Base-by-base conservation (phyloP, 2,888 invertebrate species). In the Acrocera orbiculus region DNA sequence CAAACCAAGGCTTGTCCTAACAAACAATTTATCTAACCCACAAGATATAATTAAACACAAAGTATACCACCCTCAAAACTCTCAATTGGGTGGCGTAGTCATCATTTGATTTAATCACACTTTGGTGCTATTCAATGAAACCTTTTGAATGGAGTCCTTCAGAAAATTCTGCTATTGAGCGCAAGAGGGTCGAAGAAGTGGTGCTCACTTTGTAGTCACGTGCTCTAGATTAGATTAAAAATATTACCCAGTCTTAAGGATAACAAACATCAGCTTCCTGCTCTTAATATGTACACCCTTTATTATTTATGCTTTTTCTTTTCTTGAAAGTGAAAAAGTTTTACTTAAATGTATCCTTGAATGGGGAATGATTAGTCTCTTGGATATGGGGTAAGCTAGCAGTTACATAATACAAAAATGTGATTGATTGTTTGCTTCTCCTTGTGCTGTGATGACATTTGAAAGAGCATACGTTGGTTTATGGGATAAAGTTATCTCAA, bases 201-300 rank as follows among this genome's bases (percentile, higher is more conserved):
- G 26, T 36, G 36, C 37, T 40, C 38, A 36, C 36, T 36, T 43
- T 55, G 54, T 45, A 54, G 56, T 56, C 56, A 57, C 56, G 56
- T 57, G 56, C 35, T 43, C 33, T 26, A 43, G 42, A 44, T 43
- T 42, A 42, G 40, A 42, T 33, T 33, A 33, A 27, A 20, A 33
- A 15, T 13, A 33, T 13, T 20, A 27, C 27, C 20, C 27, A 27
- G 22, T 24, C 23, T 30, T 22, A 24, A 35, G 30, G 20, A 32
- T 34, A 29, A 34, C 36, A 36, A 35, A 35, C 35, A 35, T 31
- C 26, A 31, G 31, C 16, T 32, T 13, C 32, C 29, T 30, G 16
- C 7, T 29, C 16, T 16, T n/a, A 33, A 15, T 14, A 27, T 20
- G 14, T n/a, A n/a, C n/a, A n/a, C n/a, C n/a, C n/a, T n/a, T n/a